Evolutionary conservation across 2,797 vertebrate species (phyloP), one percentile per base, ranked within the genome.

Genomic region (Margarornis squamiger): DNA sequence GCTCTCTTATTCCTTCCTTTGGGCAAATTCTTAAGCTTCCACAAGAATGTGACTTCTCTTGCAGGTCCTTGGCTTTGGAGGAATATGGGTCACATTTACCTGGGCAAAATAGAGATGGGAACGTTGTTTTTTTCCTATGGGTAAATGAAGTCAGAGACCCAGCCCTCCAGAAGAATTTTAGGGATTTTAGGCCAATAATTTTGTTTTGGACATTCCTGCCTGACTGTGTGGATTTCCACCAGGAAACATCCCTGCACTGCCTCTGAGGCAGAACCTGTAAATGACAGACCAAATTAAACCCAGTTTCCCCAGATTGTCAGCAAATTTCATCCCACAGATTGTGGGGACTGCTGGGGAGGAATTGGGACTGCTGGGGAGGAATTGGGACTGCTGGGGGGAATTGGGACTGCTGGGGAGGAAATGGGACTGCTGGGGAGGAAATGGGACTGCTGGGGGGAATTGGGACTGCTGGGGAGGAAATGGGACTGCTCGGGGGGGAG

Each of bases 21-120:
- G 86, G 90, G 93, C 86, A 74, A 92, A 79, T 67, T 66, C 49
- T 74, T 76, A 36, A 63, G 48, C 14, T 93, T 55, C 86, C n/a
- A 0, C 84, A 91, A 74, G 84, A 88, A 88, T 79, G 80, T 75
- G 52, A 65, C 61, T 77, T 91, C 81, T 83, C 73, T 54, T 73
- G 57, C 38, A 52, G 29, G 41, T 73, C 29, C 13, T 57, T 19
- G 8, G 81, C 49, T 88, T 65, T 86, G 46, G 39, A 62, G 66
- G 46, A 92, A 72, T 6, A 1, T 51, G 36, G 90, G n/a, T 68
- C 79, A 72, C 83, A 24, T 75, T 73, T 45, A 46, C 59, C 24
- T 17, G 23, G 49, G 52, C 30, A 83, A 88, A 89, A 51, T 0
- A 78, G 52, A 73, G 36, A 43, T 36, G 59, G 75, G 76, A 73